phyloP scores from a whole-genome alignment of 2,113 vertebrate species.

The Phaethon lepturus region DNA sequence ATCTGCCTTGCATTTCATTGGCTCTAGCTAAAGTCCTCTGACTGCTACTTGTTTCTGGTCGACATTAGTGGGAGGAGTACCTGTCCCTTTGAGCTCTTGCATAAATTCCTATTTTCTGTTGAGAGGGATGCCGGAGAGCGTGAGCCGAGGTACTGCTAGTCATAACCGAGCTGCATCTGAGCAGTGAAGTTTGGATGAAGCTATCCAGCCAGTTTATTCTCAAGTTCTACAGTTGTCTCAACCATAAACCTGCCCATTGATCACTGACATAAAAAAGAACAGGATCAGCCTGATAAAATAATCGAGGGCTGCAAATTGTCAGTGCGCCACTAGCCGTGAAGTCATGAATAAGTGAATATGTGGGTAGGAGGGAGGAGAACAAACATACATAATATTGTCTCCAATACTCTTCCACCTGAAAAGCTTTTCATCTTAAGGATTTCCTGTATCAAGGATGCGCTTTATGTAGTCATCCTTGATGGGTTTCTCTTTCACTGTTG shows the following conservation, averaged over 20 bases:
- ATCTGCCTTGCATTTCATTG: not conserved
- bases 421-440: not conserved
- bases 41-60: not conserved
- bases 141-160: not conserved
- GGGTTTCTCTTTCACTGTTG: not conserved
- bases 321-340: too few species aligned
- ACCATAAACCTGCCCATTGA: not conserved
- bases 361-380: not conserved
- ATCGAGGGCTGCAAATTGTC: rapidly evolving
- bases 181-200: not conserved
- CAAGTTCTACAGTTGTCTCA: not conserved
- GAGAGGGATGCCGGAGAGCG: not conserved
- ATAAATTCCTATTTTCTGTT: not conserved
- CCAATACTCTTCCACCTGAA: not conserved
- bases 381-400: not conserved
- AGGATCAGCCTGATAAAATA: not conserved
- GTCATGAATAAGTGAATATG: not conserved
- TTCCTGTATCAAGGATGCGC: not conserved
- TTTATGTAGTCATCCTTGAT: not conserved
- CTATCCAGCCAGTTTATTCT: not conserved
- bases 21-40: not conserved
- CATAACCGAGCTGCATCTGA: not conserved
- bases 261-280: not conserved
- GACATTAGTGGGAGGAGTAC: not conserved
- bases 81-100: not conserved